Percentiles rank a stretch among this genome's conserved stretches.
These are phyloP conservation scores for Cantharis nigra DNA, from an alignment of 2,888 invertebrate genomes.

Conservation along the genomic window DNA sequence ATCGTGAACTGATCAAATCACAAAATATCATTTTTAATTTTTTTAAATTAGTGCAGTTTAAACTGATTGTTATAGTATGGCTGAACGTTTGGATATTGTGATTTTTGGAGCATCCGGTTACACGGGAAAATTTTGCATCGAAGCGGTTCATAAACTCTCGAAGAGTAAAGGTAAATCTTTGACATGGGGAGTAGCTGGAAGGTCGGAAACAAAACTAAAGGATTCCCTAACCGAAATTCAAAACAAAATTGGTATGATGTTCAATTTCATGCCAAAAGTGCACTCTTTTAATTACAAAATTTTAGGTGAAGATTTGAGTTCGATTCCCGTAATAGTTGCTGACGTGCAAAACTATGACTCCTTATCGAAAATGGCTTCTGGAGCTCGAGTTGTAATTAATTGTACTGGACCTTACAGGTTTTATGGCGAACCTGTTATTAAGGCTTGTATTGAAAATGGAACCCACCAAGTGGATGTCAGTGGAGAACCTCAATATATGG, in stretches of 20 bases:
- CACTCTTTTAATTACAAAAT: not conserved
- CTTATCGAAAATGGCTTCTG: constrained; percentile 78
- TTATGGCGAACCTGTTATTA: constrained; percentile 88
- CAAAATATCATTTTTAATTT: not conserved
- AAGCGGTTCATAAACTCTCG: constrained; percentile 60
- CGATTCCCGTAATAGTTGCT: constrained; percentile 74
- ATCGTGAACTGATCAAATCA: not conserved
- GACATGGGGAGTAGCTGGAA: constrained; percentile 90
- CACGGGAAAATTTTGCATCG: constrained; percentile 85
- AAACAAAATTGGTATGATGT: constrained; percentile 53
- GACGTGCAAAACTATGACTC: constrained; percentile 77
- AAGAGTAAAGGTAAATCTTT: constrained; percentile 58
- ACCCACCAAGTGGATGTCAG: constrained; percentile 91
- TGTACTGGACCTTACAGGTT: constrained; percentile 91
- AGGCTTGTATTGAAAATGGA: constrained; percentile 76
- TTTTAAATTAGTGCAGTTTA: not conserved
- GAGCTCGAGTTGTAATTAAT: constrained; percentile 81
- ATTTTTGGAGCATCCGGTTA: constrained; percentile 92
- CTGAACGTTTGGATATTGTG: constrained; percentile 68
- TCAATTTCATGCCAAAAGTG: not conserved
- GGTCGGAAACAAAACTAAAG: constrained; percentile 60
- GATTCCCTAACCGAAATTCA: constrained; percentile 47
- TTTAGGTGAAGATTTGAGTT: constrained; percentile 63
- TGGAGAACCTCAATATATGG: constrained; percentile 78
- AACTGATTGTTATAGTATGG: not conserved